phyloP scores from a whole-genome alignment of 2,797 vertebrate species.

The Mionectes olivaceus region DNA sequence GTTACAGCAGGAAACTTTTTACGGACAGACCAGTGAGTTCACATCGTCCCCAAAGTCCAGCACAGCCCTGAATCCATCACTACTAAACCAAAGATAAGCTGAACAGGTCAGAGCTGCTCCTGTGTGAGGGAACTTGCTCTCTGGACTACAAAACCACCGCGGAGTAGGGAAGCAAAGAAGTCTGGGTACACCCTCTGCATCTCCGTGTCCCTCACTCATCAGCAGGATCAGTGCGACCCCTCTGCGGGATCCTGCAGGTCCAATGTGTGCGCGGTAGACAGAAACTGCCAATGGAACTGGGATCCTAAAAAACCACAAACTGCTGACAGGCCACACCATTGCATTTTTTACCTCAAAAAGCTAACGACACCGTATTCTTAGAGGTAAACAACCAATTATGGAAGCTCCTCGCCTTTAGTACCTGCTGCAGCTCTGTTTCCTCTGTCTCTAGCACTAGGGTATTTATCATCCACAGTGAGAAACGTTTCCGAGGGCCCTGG shows the following conservation, averaged over 20 bases:
- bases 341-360: background rate
- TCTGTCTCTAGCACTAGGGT: background rate
- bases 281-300: rapidly evolving
- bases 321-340: background rate
- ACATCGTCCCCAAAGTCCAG: background rate
- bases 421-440: background rate
- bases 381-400: background rate
- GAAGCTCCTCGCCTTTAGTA: background rate
- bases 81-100: background rate
- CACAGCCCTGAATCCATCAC: background rate
- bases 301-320: background rate
- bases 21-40: background rate
- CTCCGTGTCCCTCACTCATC: rapidly evolving
- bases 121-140: background rate
- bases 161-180: background rate
- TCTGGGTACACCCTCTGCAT: rapidly evolving
- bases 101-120: background rate
- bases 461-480: background rate
- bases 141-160: background rate
- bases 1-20: background rate
- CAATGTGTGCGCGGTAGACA: rapidly evolving
- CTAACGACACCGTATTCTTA: background rate
- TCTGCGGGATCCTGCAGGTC: background rate
- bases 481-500: background rate
- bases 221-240: background rate